A percentile compares a stretch with the other conserved stretches of the same genome.
These are phyloP conservation scores for Centroberyx gerrardi DNA, from an alignment of 2,797 vertebrate genomes.

Conservation along the genomic window DNA sequence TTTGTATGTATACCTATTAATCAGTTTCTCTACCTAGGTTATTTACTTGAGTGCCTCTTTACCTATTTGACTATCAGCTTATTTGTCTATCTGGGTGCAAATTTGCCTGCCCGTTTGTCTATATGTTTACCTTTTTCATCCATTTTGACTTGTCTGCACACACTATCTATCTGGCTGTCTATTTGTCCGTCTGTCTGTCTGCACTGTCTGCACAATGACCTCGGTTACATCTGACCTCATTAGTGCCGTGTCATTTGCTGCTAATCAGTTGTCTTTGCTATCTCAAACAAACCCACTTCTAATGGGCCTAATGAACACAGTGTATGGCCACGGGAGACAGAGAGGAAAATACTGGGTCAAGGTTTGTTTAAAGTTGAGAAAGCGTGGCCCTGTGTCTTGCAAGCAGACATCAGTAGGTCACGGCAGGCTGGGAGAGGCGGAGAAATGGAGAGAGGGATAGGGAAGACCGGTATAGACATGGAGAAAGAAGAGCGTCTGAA, in stretches of 20 bases:
- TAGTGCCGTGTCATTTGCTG: slow-evolving; percentile 1
- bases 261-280: not conserved
- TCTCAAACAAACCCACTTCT: not conserved
- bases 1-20: not conserved
- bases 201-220: not conserved
- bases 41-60: no score
- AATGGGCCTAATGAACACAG: not conserved
- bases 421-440: not conserved
- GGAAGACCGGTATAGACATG: not conserved
- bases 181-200: slow-evolving; percentile 6
- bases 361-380: not conserved
- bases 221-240: not conserved
- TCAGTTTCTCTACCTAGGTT: no score
- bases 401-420: slow-evolving; percentile 15
- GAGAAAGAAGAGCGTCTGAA: slow-evolving; percentile 24
- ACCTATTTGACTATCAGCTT: no score
- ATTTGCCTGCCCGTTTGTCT: no score
- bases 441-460: slow-evolving; percentile 14
- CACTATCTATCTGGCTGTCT: no score
- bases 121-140: not conserved
- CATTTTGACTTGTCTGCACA: no score
- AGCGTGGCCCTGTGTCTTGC: not conserved
- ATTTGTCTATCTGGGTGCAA: not conserved
- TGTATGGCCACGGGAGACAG: not conserved
- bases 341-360: not conserved